Base-by-base conservation (phyloP, 2,888 invertebrate genomes). In the Dorcus parallelipipedus region DNA sequence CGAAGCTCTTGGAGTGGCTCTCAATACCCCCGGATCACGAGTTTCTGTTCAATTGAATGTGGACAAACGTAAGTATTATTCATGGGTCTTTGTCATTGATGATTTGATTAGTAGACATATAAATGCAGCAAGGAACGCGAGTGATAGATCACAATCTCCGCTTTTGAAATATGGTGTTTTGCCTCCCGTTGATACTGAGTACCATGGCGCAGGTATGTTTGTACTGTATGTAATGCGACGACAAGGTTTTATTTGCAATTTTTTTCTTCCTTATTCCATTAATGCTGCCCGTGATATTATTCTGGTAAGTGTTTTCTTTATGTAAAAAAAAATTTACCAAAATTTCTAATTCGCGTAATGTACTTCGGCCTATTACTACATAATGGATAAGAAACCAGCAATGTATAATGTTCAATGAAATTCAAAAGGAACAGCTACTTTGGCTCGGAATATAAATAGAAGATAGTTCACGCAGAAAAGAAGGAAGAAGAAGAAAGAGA, bases 31-130 rank as follows among this genome's bases (percentile, higher is more conserved):
- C 4, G 90, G 89, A 56, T 82, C 88, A 49, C 84, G 86, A 77
- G 79, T 87, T 3, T 81, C 83, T 42, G 94, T 92, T 0, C 81
- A 83, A 48, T 81, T 95, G 14, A 82, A 81, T 38, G 93, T 95
- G 0, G 89, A 90, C 68, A 83, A 84, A 74, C 84, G 94, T 94
- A 84, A 88, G 90, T 85, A 65, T 52, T 45, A 41, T 39, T 39
- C 42, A 2, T 17, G 26, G 6, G 7, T 6, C 26, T 7, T 6
- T 33, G 26, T 33, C 26, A 33, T 33, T 33, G 26, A 7, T 33
- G 26, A 33, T 33, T 33, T 33, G 26, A 33, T 33, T 33, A 7
- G 5, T 33, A 6, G 26, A 33, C 26, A 6, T 33, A 58, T 52
- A 59, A 64, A 69, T 65, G 72, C 71, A 68, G 65, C 69, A 39